Conservation (phyloP, 2,888 invertebrate genomes). For the Augiades crinisus region DNA sequence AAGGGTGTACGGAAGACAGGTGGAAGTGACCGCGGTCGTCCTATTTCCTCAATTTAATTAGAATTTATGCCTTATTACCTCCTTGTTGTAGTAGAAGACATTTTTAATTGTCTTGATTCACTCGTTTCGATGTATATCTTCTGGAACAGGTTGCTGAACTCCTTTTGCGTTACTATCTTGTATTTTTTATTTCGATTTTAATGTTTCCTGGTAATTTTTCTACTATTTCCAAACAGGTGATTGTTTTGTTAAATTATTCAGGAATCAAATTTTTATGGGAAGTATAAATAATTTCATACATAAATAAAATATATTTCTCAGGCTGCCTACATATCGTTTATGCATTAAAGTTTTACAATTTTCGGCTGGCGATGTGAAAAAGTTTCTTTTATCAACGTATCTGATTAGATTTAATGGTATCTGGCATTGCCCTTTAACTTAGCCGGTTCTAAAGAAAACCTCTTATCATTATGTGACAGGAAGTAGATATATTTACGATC, state of each 20-base stretch:
- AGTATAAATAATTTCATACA: too few relatives aligned
- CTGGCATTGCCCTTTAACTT: constrained; percentile 70
- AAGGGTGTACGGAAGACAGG: constrained; percentile 47
- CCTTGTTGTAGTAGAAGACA: constrained; percentile 2
- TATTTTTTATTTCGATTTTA: not conserved
- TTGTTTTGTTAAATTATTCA: too few relatives aligned
- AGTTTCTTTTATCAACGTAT: constrained; percentile 46
- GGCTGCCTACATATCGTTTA: not conserved
- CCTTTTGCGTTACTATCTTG: not conserved
- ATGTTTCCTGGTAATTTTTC: not conserved
- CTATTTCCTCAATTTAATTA: constrained; percentile 56
- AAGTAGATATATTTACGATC: constrained; percentile 44
- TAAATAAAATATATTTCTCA: too few relatives aligned
- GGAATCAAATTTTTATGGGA: too few relatives aligned
- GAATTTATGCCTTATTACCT: constrained; percentile 28
- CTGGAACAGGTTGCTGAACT: not conserved
- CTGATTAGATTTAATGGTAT: constrained; percentile 59
- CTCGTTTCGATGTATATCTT: constrained; percentile 9
- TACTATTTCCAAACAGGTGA: too few relatives aligned
- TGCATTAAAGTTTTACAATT: constrained; percentile 8
- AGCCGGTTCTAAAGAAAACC: constrained; percentile 45
- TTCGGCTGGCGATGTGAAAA: constrained; percentile 44
- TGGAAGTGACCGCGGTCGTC: constrained; percentile 51
- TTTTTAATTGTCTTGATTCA: constrained; percentile 22
- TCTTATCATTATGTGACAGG: constrained; percentile 64